A percentile compares a stretch with the other conserved stretches of the same genome.
Conservation (phyloP, 23 tunicate genomes). For the Diplosoma virens region DNA sequence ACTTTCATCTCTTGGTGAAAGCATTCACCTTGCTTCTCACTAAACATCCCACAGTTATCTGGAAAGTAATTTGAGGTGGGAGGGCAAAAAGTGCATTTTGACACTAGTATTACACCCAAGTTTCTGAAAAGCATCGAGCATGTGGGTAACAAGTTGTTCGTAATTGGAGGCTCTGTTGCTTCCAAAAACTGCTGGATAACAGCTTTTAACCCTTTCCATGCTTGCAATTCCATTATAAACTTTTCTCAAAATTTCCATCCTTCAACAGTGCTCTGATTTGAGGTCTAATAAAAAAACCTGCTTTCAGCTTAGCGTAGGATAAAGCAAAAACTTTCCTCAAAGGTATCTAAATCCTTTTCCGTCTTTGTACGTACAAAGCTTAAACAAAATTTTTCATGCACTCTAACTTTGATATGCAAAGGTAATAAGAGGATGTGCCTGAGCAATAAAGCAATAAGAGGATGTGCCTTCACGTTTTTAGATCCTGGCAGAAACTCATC, state of each 20-base stretch:
- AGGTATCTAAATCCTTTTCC: constrained; percentile 14
- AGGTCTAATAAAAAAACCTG: constrained; percentile 21
- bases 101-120: constrained; percentile 9
- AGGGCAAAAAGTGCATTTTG: constrained; percentile 40
- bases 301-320: not conserved
- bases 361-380: constrained; percentile 1
- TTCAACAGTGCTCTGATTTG: constrained; percentile 22
- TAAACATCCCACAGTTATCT: constrained; percentile 27
- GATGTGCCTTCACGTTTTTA: constrained; percentile 2
- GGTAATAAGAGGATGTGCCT: not conserved
- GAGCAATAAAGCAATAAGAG: constrained; percentile 13
- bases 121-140: constrained; percentile 30
- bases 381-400: constrained; percentile 29
- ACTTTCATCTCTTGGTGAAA: constrained; percentile 36
- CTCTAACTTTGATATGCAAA: constrained; percentile 13
- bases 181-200: constrained; percentile 21
- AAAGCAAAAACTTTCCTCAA: not conserved
- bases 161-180: constrained; percentile 17
- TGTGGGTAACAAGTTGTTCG: constrained; percentile 19
- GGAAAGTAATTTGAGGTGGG: constrained; percentile 18
- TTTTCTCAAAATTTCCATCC: constrained; percentile 25
- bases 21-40: constrained; percentile 37
- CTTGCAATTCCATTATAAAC: constrained; percentile 19
- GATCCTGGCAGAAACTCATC: constrained; percentile 10
- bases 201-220: constrained; percentile 15